Base-by-base conservation (phyloP, 2,888 invertebrate species). In the Mythimna albipuncta region DNA sequence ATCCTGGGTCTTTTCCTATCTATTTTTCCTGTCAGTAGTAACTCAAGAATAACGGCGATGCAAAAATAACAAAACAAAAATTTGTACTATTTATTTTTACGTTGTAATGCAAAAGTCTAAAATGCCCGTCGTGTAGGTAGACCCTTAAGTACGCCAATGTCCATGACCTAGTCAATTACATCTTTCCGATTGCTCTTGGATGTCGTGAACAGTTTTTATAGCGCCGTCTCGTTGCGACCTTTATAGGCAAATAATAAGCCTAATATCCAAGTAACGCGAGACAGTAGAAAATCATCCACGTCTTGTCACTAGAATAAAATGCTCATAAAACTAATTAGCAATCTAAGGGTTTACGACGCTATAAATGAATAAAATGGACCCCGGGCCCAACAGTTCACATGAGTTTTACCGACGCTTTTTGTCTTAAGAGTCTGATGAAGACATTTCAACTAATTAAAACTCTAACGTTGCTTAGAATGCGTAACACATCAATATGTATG, bases 311-410 rank as follows among this genome's bases (percentile, higher is more conserved):
- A 85, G 89, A 91, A 92, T 93, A 91, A 92, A 93, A 93, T 87
- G 82, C 79, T 89, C 91, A 93, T 94, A 94, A 94, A 95, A 91
- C 93, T 94, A 94, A 95, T 95, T 94, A 95, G 94, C 92, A 92
- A 95, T 93, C 91, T 90, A 93, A 93, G 89, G 88, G 91, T 95
- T 94, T 95, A 95, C 89, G 90, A 89, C 77, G 88, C 87, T 77
- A 89, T 95, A 95, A 95, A 95, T 93, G 92, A 93, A 95, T 94
- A 94, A 95, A 94, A 91, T 89, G 87, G 88, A 86, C 81, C 87
- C 87, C 85, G 82, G 83, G 74, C 83, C 80, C 79, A 75, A 69
- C 76, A 86, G 89, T 91, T 92, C 92, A 91, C 91, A 90, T 90
- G 89, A 87, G 84, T 84, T 89, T 88, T 79, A 84, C 85, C 86